These are phyloP conservation scores for Zoroaster sp. DNA, from an alignment of 53 echinoderm and acorn worm genomes.

Conservation along the genomic window DNA sequence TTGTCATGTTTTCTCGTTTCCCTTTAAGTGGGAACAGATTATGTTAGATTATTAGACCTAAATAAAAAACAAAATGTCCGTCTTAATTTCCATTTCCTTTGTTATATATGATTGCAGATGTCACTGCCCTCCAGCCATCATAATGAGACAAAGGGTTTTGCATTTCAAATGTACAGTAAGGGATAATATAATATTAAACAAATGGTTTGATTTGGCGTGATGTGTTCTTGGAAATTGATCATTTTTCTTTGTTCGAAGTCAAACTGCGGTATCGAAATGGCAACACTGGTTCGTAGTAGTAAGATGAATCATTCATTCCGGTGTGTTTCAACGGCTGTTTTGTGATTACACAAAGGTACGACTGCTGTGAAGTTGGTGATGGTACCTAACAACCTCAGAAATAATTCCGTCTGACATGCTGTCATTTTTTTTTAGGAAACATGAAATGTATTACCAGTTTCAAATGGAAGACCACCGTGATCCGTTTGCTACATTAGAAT, in stretches of 20 bases:
- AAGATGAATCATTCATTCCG: not conserved
- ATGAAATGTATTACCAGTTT: no score
- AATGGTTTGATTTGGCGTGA: not conserved
- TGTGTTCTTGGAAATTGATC: constrained; percentile 17
- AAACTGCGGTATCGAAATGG: not conserved
- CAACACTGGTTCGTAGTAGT: not conserved
- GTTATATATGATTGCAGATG: not conserved
- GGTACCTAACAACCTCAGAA: no score
- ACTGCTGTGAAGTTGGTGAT: no score
- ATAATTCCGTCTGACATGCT: no score
- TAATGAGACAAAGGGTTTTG: not conserved
- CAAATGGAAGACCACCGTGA: no score
- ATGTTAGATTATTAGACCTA: not conserved
- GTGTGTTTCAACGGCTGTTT: not conserved
- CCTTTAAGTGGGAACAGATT: no score
- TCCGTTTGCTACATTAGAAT: no score
- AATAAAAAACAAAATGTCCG: not conserved
- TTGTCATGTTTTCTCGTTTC: no score
- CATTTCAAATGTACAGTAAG: not conserved
- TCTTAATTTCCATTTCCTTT: constrained; percentile 10
- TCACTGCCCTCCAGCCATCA: not conserved
- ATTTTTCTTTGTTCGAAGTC: constrained; percentile 42
- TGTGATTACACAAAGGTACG: no score
- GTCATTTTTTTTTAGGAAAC: no score
- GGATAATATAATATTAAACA: not conserved